These are phyloP conservation scores for Nematopogon swammerdamellus DNA, from an alignment of 2,888 invertebrate species.

Conservation along the genomic window DNA sequence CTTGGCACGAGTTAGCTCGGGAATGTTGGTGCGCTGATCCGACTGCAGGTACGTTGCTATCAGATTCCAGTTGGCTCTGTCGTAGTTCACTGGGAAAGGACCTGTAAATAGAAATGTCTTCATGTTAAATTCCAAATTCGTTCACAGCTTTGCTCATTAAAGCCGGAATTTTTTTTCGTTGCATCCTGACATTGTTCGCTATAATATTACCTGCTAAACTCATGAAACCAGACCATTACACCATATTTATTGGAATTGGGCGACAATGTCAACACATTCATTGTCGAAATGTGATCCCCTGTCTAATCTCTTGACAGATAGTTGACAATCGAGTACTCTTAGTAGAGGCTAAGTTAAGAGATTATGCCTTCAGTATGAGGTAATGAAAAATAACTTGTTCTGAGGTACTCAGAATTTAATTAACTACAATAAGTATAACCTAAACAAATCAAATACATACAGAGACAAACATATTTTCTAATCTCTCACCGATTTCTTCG, in stretches of 20 bases:
- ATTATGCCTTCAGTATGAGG: no score
- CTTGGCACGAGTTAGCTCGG: slow-evolving; percentile 71
- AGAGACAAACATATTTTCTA: neutral
- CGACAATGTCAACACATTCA: no score
- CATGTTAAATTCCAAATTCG: neutral
- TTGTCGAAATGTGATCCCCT: no score
- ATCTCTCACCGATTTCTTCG: slow-evolving; percentile 70
- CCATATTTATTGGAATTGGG: no score
- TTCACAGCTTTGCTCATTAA: neutral
- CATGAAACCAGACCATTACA: no score
- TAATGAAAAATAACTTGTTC: neutral
- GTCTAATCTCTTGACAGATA: no score
- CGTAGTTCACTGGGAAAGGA: slow-evolving; percentile 82
- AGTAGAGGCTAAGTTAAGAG: no score
- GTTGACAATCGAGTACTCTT: no score
- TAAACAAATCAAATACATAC: neutral
- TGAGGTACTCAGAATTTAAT: no score
- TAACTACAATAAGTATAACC: neutral
- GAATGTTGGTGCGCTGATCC: slow-evolving; percentile 53
- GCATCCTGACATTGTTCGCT: no score
- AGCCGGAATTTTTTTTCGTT: no score
- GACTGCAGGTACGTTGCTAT: slow-evolving; percentile 62
- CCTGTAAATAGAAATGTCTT: slow-evolving; percentile 35
- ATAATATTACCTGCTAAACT: no score
- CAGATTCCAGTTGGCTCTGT: slow-evolving; percentile 72